Conservation (phyloP, 2,888 invertebrate species). For the Lochmaea capreae region DNA sequence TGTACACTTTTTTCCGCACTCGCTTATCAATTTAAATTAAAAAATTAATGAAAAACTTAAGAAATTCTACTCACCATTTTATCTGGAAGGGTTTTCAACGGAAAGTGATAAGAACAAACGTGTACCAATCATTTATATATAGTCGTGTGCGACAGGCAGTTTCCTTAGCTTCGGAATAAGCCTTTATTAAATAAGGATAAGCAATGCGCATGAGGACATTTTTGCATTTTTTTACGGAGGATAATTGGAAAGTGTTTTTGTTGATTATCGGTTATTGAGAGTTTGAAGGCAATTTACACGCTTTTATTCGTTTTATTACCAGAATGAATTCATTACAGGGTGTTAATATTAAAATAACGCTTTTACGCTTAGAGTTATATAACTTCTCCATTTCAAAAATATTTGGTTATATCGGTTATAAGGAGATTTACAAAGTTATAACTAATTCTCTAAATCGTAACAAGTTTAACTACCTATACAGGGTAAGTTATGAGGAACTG, state of each 20-base stretch:
- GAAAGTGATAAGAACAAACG: constrained; percentile 49
- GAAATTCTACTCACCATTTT: constrained; percentile 52
- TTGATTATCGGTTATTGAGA: not conserved
- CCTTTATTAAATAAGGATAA: constrained; percentile 2
- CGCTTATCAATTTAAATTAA: not conserved
- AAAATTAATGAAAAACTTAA: not conserved
- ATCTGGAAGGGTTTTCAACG: constrained; percentile 48
- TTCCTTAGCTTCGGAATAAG: not conserved
- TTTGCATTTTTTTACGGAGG: not conserved
- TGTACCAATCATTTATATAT: constrained; percentile 52
- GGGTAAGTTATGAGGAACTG: no score
- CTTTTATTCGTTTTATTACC: not conserved
- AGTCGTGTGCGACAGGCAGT: constrained; percentile 24
- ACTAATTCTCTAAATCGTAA: no score
- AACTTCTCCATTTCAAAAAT: no score
- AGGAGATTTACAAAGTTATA: no score
- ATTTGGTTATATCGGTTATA: no score
- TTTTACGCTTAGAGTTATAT: no score
- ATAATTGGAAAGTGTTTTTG: not conserved
- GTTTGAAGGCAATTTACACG: not conserved
- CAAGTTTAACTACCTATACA: no score
- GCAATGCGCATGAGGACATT: not conserved
- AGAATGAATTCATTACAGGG: no score
- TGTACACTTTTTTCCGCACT: not conserved
- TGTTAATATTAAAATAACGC: no score